Percentiles rank a stretch among this genome's conserved stretches.
These are phyloP conservation scores for Ganaspis brasiliensis DNA, from an alignment of 2,888 invertebrate genomes.

Conservation along the genomic window DNA sequence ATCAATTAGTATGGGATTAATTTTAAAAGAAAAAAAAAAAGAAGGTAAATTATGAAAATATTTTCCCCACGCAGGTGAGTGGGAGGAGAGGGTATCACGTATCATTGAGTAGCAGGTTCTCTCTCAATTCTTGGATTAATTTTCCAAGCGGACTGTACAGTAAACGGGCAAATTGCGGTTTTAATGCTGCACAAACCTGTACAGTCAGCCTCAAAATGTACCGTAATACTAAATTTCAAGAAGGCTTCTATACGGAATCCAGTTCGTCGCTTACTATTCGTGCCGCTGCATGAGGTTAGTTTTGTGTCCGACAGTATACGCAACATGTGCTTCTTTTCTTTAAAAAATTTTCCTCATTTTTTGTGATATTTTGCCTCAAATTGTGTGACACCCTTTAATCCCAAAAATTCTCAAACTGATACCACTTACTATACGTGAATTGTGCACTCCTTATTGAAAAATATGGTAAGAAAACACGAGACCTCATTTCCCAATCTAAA, in stretches of 20 bases:
- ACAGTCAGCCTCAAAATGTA: conserved; percentile 6
- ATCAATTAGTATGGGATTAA: too few species aligned
- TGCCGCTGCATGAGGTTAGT: conserved; percentile 36
- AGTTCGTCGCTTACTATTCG: conserved; percentile 20
- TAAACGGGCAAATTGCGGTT: conserved; percentile 42
- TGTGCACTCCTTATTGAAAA: too few species aligned
- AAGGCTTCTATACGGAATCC: conserved; percentile 18
- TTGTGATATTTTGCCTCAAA: too few species aligned
- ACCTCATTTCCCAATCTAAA: too few species aligned
- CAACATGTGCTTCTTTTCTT: conserved; percentile 4
- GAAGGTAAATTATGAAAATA: too few species aligned
- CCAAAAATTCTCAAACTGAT: too few species aligned
- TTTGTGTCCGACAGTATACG: conserved; percentile 11
- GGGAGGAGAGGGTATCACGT: conserved; percentile 12
- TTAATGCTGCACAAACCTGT: conserved; percentile 39
- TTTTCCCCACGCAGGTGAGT: neutral
- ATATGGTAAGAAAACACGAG: too few species aligned
- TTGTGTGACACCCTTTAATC: too few species aligned
- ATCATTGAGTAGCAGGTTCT: conserved; percentile 22
- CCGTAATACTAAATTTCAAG: conserved; percentile 12
- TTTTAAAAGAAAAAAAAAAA: too few species aligned
- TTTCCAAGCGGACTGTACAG: conserved; percentile 10
- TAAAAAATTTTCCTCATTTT: neutral
- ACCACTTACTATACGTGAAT: too few species aligned
- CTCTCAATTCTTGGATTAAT: neutral